A percentile compares a stretch with the other conserved stretches of the same genome.
Evolutionary conservation across 2,888 invertebrate species (phyloP).

Genomic region (Plemyria rubiginata): DNA sequence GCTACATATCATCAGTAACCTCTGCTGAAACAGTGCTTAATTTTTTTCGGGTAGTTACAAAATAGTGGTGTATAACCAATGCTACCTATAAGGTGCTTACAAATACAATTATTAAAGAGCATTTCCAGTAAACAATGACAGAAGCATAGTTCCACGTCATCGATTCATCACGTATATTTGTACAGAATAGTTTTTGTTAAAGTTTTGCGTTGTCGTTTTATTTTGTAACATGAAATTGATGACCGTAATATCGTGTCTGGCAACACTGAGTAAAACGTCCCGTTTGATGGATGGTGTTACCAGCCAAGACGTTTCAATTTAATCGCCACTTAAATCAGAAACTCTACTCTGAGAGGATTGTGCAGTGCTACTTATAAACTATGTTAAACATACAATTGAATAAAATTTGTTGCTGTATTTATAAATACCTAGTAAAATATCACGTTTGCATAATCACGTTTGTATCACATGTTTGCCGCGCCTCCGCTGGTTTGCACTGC

Average conservation of each 20-base stretch:
- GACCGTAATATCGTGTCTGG: constrained; percentile 50
- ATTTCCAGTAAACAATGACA: constrained; percentile 38
- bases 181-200: constrained; percentile 62
- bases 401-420: neutral
- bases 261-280: constrained; percentile 49
- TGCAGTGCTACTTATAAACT: constrained; percentile 19
- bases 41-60: too few relatives aligned
- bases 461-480: too few relatives aligned
- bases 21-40: too few relatives aligned
- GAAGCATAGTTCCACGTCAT: constrained; percentile 34
- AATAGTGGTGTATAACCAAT: too few relatives aligned
- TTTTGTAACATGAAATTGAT: constrained; percentile 63
- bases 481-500: too few relatives aligned
- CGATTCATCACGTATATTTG: constrained; percentile 61
- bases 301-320: constrained; percentile 55
- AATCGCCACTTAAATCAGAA: constrained; percentile 54
- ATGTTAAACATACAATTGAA: neutral
- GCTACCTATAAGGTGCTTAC: too few relatives aligned
- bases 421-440: neutral
- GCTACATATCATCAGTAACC: too few relatives aligned
- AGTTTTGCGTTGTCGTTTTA: constrained; percentile 56
- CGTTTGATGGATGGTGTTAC: constrained; percentile 55
- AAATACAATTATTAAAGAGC: neutral
- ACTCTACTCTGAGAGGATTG: constrained; percentile 29
- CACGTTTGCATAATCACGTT: too few relatives aligned